Evolutionary conservation across 1,140 invertebrate species (phyloP).

Genomic region (Sycophila sp.): DNA sequence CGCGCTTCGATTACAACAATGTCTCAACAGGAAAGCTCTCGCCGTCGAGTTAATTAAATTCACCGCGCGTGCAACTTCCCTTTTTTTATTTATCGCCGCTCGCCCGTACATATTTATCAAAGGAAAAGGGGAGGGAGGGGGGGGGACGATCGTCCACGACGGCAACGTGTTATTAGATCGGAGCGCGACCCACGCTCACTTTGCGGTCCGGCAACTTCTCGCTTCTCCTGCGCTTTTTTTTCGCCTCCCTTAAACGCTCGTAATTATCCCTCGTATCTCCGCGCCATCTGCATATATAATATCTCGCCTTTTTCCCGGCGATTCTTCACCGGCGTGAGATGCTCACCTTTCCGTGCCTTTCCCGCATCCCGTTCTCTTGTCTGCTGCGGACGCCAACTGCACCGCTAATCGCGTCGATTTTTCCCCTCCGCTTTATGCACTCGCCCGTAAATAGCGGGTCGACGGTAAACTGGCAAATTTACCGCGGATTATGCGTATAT

Average conservation of each 20-base stretch:
- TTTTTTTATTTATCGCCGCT: background rate
- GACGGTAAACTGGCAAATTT: background rate
- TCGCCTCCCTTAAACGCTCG: constrained; percentile 52
- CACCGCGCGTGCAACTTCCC: background rate
- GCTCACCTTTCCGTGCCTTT: background rate
- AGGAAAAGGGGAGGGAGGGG: background rate
- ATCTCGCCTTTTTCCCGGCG: constrained; percentile 40
- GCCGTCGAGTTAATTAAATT: constrained; percentile 19
- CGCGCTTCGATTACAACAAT: constrained; percentile 4
- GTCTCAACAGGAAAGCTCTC: background rate
- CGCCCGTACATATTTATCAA: constrained; percentile 36
- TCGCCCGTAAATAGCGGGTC: background rate
- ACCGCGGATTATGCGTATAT: too few relatives aligned
- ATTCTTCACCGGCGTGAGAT: background rate
- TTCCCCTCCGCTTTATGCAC: background rate
- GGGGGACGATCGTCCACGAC: too few relatives aligned
- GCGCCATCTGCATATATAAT: constrained; percentile 53
- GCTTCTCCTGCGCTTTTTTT: constrained; percentile 25
- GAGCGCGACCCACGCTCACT: constrained; percentile 51
- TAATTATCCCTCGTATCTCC: constrained; percentile 55
- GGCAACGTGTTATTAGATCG: constrained; percentile 59
- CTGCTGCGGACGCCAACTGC: too few relatives aligned
- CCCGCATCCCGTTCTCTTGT: background rate
- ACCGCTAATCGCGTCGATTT: too few relatives aligned
- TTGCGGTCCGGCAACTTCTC: constrained; percentile 5